Conservation (phyloP, 2,888 invertebrate species). For the Petrolisthes cinctipes region DNA sequence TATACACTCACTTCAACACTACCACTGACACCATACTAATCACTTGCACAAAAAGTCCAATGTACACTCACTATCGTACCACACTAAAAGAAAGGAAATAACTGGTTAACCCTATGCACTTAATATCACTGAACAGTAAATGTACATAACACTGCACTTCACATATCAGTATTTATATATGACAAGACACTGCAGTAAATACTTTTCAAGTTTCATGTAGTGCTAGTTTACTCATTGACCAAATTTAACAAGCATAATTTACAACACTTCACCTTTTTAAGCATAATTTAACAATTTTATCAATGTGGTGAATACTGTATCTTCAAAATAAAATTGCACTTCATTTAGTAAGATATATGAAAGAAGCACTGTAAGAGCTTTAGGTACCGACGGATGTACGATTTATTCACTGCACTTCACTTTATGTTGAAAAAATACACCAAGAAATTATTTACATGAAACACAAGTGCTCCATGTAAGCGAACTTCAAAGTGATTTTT, state of each 20-base stretch:
- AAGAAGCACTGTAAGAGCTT: conserved; percentile 48
- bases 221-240: conserved; percentile 7
- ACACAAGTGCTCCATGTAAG: conserved; percentile 13
- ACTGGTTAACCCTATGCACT: conserved; percentile 5
- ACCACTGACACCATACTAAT: conserved; percentile 24
- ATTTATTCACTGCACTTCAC: conserved; percentile 51
- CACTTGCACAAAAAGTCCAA: conserved; percentile 17
- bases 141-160: conserved; percentile 12
- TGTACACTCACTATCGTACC: conserved; percentile 33
- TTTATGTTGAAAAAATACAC: conserved; percentile 4
- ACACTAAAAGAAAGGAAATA: conserved; percentile 4
- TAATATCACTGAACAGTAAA: conserved; percentile 20
- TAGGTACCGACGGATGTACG: background rate
- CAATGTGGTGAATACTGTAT: conserved; percentile 56
- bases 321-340: conserved; percentile 45
- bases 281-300: conserved; percentile 25
- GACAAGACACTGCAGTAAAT: background rate
- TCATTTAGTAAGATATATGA: conserved; percentile 53
- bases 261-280: conserved; percentile 32
- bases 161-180: background rate
- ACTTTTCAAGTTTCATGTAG: conserved; percentile 31
- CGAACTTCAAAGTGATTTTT: conserved; percentile 1
- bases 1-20: conserved; percentile 26
- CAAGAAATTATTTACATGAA: background rate
- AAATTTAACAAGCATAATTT: conserved; percentile 33